Evolutionary conservation across 2,888 invertebrate species (phyloP).

Genomic region (Clunio marinus): DNA sequence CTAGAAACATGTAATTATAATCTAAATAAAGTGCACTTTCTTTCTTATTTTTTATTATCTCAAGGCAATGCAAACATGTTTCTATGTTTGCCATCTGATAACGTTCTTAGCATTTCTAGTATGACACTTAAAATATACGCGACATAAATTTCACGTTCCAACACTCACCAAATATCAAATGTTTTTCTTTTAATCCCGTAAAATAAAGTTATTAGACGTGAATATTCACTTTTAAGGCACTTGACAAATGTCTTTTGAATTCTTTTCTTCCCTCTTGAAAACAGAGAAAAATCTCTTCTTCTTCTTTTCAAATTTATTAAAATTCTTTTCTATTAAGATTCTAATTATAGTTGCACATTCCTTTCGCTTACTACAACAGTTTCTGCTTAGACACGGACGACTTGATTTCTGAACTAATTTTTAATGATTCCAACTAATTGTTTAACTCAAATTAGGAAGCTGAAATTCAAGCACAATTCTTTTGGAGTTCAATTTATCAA

Average conservation of each 20-base stretch:
- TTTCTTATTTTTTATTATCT: conserved; percentile 9
- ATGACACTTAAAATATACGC: not conserved
- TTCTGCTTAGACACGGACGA: not conserved
- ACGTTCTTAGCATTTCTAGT: not conserved
- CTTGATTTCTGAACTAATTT: not conserved
- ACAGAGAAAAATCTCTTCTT: not conserved
- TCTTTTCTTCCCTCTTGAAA: not conserved
- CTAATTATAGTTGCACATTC: conserved; percentile 17
- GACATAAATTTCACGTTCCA: not conserved
- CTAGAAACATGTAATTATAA: conserved; percentile 9
- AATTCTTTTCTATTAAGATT: not conserved
- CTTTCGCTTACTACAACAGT: not conserved
- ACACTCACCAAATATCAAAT: conserved; percentile 18
- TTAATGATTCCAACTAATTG: conserved; percentile 9
- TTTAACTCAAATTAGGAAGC: conserved; percentile 1
- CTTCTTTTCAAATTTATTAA: not conserved
- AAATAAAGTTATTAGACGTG: not conserved
- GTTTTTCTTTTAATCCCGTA: not conserved
- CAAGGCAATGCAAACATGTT: conserved; percentile 15
- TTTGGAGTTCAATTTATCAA: conserved; percentile 12
- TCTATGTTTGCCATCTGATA: conserved; percentile 36
- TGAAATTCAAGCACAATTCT: not conserved
- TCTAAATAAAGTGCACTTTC: conserved; percentile 24
- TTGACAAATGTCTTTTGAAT: not conserved
- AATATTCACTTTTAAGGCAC: not conserved